Base-by-base conservation (phyloP, 1,140 invertebrate species). In the Hylyphantes graminicola region DNA sequence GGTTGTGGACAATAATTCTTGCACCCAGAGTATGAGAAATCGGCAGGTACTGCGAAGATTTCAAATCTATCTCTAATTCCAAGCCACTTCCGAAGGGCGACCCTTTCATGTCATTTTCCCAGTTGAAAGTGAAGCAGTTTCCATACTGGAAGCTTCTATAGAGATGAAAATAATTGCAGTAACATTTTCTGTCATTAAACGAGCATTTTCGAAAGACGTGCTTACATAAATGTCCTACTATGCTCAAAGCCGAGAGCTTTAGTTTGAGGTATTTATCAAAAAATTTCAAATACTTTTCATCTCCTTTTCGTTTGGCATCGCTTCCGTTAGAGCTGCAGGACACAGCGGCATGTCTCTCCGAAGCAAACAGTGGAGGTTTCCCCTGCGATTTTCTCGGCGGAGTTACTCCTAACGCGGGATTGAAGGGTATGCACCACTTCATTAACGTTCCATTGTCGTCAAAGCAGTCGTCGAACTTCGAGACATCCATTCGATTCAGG, bases 1-100 rank as follows among this genome's bases (percentile, higher is more conserved):
- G 86, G 11, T 86, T 86, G 84, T 91, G 90, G 21, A 90, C 87
- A 6, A 89, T 70, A 8, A 91, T 87, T 53, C 89, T 79, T 7
- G 88, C 86, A n/a, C 90, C 90, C 81, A 88, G 15, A 80, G 35
- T 48, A 8, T 2, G 86, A 2, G 89, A 17, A 35, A 9, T 0
- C n/a, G 21, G 2, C 5, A 35, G 7, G 19, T 85, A 61, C 7
- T 84, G 12, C 0, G 51, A 50, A 53, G 15, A 9, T 10, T 85
- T 65, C 57, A 70, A 13, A 19, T 85, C 59, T 11, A 85, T 12
- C 15, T 48, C 19, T 12, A 83, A 0, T 51, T 59, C 55, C 8
- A 83, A 57, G 7, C 72, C 80, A 9, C 50, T 65, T 6, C 35
- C n/a, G 8, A 50, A 55, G 6, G 55, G 12, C 17, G 15, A n/a